Evolutionary conservation across 2,888 invertebrate species (phyloP).

Genomic region (Cerceris rybyensis): DNA sequence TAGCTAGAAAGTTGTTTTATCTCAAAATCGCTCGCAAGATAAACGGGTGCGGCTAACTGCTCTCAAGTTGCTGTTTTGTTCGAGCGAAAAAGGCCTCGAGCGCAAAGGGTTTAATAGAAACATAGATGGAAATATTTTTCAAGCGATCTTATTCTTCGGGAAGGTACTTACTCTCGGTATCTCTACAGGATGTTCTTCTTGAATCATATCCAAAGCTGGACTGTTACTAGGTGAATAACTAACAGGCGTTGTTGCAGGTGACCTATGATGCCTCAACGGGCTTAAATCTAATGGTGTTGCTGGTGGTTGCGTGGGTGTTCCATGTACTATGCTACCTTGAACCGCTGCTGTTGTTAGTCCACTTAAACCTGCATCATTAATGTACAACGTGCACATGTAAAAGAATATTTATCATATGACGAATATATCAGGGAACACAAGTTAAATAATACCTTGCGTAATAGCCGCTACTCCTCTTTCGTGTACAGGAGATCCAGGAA

Average conservation of each 20-base stretch:
- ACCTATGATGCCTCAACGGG: conserved; percentile 79
- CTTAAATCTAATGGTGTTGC: conserved; percentile 84
- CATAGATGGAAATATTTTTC: no score
- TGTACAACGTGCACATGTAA: not conserved
- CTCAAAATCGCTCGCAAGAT: no score
- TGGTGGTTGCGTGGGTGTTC: conserved; percentile 86
- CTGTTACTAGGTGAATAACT: conserved; percentile 83
- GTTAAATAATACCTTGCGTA: conserved; percentile 82
- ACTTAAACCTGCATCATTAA: conserved; percentile 84
- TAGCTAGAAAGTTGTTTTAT: no score
- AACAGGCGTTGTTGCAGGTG: conserved; percentile 82
- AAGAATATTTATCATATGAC: not conserved
- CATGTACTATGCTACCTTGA: conserved; percentile 88
- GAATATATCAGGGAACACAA: not conserved
- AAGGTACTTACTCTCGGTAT: conserved; percentile 74
- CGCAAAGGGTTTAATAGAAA: no score
- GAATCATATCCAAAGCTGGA: conserved; percentile 90
- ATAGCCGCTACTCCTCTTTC: conserved; percentile 83
- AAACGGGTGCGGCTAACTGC: no score
- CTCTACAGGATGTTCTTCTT: conserved; percentile 86
- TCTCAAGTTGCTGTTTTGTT: no score
- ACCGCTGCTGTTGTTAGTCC: conserved; percentile 87
- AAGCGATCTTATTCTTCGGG: not conserved
- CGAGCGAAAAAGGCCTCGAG: no score
- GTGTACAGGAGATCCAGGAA: conserved; percentile 80